phyloP scores from a whole-genome alignment of 2,888 invertebrate species.

The Melanostoma scalare region DNA sequence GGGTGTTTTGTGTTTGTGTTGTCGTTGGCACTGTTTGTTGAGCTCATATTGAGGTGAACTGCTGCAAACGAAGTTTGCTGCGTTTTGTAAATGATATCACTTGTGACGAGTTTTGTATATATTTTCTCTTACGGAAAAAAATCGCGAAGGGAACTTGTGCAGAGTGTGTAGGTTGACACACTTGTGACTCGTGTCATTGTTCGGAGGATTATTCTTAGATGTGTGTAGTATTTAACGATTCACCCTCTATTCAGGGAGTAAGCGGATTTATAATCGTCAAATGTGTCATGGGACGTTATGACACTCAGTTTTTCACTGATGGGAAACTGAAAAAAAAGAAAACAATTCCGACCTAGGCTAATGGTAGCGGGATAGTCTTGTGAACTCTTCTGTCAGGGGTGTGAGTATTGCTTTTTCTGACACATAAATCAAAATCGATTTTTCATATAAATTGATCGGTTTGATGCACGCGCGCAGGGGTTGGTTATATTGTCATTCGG shows the following conservation, averaged over 20 bases:
- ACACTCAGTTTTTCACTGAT: slow-evolving; percentile 29
- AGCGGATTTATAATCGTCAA: slow-evolving; percentile 55
- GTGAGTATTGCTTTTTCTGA: not conserved
- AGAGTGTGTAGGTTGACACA: slow-evolving; percentile 36
- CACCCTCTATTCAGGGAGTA: slow-evolving; percentile 21
- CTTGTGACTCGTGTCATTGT: slow-evolving; percentile 65
- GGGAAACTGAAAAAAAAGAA: slow-evolving; percentile 1
- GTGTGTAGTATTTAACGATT: slow-evolving; percentile 38
- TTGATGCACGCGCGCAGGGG: not conserved
- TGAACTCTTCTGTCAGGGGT: slow-evolving; percentile 28
- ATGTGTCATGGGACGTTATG: slow-evolving; percentile 46
- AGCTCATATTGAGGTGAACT: not conserved
- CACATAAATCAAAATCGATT: slow-evolving; percentile 49
- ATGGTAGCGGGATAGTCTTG: slow-evolving; percentile 7
- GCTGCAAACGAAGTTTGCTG: slow-evolving; percentile 43
- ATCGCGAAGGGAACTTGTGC: not conserved
- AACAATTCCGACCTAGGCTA: slow-evolving; percentile 53
- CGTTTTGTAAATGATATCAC: slow-evolving; percentile 59
- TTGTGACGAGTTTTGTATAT: slow-evolving; percentile 30
- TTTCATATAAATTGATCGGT: slow-evolving; percentile 27
- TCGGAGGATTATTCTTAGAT: slow-evolving; percentile 63
- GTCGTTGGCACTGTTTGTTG: not conserved
- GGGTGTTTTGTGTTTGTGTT: not conserved
- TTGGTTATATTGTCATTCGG: not conserved
- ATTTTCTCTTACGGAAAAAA: too few relatives aligned